Conservation (phyloP, 2,797 vertebrate species). For the Basileuterus tristriatus region DNA sequence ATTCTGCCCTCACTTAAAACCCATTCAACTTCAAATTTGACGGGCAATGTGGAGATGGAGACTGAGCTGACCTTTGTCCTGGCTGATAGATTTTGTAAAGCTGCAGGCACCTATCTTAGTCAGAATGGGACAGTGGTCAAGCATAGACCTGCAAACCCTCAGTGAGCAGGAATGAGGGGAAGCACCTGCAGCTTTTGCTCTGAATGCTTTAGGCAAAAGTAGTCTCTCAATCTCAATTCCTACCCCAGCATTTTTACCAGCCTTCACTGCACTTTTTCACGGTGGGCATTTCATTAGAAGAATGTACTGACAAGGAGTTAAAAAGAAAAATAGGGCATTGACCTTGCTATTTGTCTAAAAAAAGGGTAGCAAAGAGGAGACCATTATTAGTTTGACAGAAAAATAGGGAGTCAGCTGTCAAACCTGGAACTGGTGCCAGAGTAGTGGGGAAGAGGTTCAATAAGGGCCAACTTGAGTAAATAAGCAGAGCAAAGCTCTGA, state of each 20-base stretch:
- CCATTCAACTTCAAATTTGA: slow-evolving; percentile 2
- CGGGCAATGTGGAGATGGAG: not conserved
- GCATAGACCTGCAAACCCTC: not conserved
- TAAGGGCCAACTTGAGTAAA: slow-evolving; percentile 12
- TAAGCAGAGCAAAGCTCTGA: not conserved
- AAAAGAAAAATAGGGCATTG: slow-evolving; percentile 1
- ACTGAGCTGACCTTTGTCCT: not conserved
- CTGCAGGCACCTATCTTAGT: rapidly evolving
- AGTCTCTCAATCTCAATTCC: not conserved
- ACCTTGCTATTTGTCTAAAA: slow-evolving; percentile 26
- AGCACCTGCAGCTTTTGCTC: not conserved
- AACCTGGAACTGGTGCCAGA: not conserved
- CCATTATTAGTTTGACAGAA: slow-evolving; percentile 17
- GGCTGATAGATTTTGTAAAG: not conserved
- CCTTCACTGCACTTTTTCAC: not conserved
- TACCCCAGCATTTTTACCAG: not conserved
- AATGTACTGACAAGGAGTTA: slow-evolving; percentile 12
- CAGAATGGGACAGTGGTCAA: not conserved
- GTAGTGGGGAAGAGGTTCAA: not conserved
- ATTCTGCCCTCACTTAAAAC: slow-evolving; percentile 18
- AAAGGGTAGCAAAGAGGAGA: not conserved
- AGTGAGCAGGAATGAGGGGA: not conserved
- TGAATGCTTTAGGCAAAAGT: not conserved
- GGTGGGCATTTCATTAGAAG: not conserved
- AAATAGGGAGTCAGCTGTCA: slow-evolving; percentile 28